Conservation (phyloP, 2,113 vertebrate species). For the Pipra filicauda region DNA sequence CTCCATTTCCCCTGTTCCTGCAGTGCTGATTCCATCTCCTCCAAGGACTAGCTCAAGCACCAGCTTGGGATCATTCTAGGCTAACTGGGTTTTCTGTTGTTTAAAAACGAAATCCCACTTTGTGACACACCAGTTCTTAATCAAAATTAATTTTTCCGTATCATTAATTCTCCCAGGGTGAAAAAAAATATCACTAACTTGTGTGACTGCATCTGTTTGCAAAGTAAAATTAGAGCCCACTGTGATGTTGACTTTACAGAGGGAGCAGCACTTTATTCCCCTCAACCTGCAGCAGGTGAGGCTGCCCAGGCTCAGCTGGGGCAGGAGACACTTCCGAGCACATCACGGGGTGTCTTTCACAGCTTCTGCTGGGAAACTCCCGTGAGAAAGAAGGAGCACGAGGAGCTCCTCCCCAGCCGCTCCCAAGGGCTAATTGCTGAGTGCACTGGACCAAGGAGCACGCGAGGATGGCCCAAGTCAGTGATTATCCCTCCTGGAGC, state of each 20-base stretch:
- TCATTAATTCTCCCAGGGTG: not conserved
- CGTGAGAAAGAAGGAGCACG: not conserved
- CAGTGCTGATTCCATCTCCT: rapidly evolving
- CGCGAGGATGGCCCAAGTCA: not conserved
- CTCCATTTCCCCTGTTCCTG: not conserved
- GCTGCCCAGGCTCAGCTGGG: not conserved
- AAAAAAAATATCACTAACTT: rapidly evolving
- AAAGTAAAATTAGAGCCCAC: rapidly evolving
- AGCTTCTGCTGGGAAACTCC: not conserved
- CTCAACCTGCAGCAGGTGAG: not conserved
- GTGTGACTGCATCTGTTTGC: not conserved
- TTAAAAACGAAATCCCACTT: not conserved
- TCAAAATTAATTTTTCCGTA: not conserved
- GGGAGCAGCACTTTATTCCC: rapidly evolving
- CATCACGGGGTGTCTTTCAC: not conserved
- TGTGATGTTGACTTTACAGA: rapidly evolving
- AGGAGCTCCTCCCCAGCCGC: not conserved
- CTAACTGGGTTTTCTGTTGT: not conserved
- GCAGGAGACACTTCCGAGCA: not conserved
- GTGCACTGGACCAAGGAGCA: not conserved
- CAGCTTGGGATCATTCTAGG: not conserved
- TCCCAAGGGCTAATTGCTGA: not conserved
- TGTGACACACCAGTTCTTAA: not conserved
- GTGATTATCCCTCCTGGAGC: not conserved
- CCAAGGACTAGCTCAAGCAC: not conserved